These are phyloP conservation scores for Cirrhinus mrigala DNA, from an alignment of 2,797 vertebrate genomes.

Conservation along the genomic window DNA sequence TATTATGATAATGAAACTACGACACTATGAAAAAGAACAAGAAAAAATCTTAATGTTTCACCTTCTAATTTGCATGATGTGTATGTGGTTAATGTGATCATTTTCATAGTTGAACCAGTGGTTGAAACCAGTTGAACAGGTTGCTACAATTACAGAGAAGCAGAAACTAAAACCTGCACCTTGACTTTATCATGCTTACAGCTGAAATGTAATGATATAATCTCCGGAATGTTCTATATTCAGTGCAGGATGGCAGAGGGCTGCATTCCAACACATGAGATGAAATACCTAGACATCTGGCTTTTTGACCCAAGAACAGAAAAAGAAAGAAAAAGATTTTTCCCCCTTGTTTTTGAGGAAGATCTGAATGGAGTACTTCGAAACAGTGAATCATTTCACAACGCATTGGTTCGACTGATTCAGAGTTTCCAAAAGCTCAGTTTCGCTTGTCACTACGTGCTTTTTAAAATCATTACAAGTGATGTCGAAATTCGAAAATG, in stretches of 20 bases:
- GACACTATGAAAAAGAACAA: background rate
- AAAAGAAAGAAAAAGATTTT: background rate
- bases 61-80: constrained; percentile 17
- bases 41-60: background rate
- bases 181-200: background rate
- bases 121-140: constrained; percentile 52
- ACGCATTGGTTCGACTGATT: too few species aligned
- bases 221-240: constrained; percentile 34
- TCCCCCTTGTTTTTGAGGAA: background rate
- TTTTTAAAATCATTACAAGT: too few species aligned
- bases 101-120: constrained; percentile 27
- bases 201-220: constrained; percentile 1
- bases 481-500: too few species aligned
- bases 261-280: constrained; percentile 54
- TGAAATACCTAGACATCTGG: constrained; percentile 36
- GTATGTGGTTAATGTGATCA: background rate
- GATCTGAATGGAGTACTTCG: too few species aligned
- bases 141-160: constrained; percentile 10
- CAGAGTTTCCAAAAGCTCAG: too few species aligned
- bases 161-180: constrained; percentile 41
- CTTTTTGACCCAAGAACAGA: constrained; percentile 6
- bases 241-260: constrained; percentile 1
- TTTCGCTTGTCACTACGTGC: too few species aligned
- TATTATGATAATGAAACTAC: background rate
- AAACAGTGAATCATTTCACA: too few species aligned